phyloP scores from a whole-genome alignment of 2,113 vertebrate species.

The Lepus timidus region DNA sequence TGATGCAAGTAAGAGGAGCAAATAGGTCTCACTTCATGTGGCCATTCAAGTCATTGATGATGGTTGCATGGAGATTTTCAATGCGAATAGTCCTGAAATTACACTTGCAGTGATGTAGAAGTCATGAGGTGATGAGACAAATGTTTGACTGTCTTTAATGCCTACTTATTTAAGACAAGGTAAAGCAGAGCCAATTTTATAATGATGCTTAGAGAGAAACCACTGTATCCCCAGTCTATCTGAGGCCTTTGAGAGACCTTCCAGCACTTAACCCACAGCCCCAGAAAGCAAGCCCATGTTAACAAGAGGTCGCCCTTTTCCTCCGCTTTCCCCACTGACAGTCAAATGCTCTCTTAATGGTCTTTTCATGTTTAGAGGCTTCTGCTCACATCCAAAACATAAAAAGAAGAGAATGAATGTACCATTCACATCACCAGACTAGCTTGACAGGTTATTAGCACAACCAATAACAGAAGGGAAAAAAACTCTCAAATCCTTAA shows the following conservation, averaged over 20 bases:
- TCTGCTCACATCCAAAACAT: neutral
- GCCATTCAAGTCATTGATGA: neutral
- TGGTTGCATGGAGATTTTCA: neutral
- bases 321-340: neutral
- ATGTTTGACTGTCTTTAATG: neutral
- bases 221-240: neutral
- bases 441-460: constrained; percentile 23
- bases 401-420: neutral
- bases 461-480: constrained; percentile 3
- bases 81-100: neutral
- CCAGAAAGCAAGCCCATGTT: neutral
- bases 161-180: neutral
- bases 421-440: neutral
- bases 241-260: neutral
- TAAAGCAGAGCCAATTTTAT: neutral
- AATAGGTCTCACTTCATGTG: neutral
- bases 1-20: neutral
- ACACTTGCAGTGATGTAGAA: neutral
- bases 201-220: neutral
- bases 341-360: constrained; percentile 9
- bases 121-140: neutral
- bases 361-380: neutral
- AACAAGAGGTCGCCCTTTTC: neutral
- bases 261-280: neutral
- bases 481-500: neutral